phyloP scores from a whole-genome alignment of 1,140 invertebrate species.

The Cheumatopsyche charites region DNA sequence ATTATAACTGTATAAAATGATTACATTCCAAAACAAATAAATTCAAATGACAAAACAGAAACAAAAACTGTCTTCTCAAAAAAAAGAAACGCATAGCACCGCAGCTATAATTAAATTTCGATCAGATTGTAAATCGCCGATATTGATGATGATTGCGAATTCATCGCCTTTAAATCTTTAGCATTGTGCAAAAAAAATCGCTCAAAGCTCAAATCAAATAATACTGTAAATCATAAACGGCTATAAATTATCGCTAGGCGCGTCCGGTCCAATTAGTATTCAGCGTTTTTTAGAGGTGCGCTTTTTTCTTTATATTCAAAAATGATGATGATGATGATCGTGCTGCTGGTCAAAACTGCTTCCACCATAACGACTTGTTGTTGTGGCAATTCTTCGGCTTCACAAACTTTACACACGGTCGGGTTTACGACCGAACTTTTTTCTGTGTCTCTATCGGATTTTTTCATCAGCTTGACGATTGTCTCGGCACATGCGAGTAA shows the following conservation, averaged over 20 bases:
- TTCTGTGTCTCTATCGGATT: not conserved
- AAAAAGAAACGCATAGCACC: no score
- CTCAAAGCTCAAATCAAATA: not conserved
- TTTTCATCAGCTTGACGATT: not conserved
- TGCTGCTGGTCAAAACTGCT: not conserved
- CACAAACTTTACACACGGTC: not conserved
- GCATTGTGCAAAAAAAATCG: no score
- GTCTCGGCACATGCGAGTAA: conserved; percentile 6
- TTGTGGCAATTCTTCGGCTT: conserved; percentile 1
- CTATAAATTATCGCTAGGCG: conserved; percentile 1
- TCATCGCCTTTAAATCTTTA: no score
- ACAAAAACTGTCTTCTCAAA: no score
- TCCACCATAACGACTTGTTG: not conserved
- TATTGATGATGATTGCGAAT: no score
- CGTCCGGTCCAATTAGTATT: not conserved
- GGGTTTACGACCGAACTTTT: conserved; percentile 21
- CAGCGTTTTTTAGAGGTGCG: not conserved
- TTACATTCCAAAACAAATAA: no score
- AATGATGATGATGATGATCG: conserved; percentile 13
- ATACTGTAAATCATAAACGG: not conserved
- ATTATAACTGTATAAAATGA: no score
- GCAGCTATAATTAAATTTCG: no score
- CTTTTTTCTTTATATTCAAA: no score
- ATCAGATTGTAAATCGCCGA: no score
- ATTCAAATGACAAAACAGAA: no score